phyloP scores from a whole-genome alignment of 1,140 invertebrate species.

The Linepithema humile region DNA sequence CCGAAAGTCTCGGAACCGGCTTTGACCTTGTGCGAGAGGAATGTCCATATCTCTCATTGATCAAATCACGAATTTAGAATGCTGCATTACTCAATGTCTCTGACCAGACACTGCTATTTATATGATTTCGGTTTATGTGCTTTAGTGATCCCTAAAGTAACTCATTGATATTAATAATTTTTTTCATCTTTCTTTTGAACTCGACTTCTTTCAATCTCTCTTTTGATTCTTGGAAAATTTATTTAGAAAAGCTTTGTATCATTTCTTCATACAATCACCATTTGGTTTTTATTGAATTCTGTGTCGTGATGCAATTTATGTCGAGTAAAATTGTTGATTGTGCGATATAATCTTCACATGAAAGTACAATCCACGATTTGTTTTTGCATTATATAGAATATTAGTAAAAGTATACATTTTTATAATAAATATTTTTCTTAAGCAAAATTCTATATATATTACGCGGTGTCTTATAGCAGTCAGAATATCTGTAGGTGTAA shows the following conservation, averaged over 20 bases:
- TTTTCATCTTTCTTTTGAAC: not conserved
- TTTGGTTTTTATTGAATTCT: not conserved
- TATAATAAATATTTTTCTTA: conserved; percentile 18
- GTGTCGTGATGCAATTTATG: not conserved
- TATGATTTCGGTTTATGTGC: not conserved
- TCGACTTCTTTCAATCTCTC: not conserved
- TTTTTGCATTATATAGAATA: conserved; percentile 6
- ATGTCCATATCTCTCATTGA: conserved; percentile 23
- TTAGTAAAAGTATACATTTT: conserved; percentile 9
- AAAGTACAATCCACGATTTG: not conserved
- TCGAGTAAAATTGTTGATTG: not conserved
- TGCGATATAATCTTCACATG: not conserved
- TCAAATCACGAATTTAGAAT: conserved; percentile 37
- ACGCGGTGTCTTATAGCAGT: conserved; percentile 48
- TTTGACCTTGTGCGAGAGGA: conserved; percentile 30
- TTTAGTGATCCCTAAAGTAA: not conserved
- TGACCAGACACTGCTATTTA: not conserved
- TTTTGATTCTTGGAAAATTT: not conserved
- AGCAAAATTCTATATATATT: not conserved
- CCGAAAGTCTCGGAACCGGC: not conserved
- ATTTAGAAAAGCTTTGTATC: not conserved
- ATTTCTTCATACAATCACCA: not conserved
- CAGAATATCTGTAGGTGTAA: conserved; percentile 45
- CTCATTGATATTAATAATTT: conserved; percentile 3
- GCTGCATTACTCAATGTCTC: not conserved